Conservation (phyloP, 1,140 invertebrate species). For the Meloidogyne floridensis region DNA sequence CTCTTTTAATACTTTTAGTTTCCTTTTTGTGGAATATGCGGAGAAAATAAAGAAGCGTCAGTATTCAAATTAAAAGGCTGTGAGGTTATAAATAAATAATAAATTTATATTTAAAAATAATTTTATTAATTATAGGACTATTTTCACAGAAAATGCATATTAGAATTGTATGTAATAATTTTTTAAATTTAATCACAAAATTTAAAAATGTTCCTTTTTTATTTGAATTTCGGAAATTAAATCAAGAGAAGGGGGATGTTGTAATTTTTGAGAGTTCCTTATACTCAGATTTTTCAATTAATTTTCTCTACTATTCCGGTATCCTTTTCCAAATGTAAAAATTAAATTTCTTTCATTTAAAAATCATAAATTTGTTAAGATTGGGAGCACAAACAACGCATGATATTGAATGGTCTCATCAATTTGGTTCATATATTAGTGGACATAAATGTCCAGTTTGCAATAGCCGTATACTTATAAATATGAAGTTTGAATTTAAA, state of each 20-base stretch:
- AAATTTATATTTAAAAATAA: background rate
- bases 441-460: background rate
- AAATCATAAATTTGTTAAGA: background rate
- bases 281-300: no score
- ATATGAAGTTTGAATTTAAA: background rate
- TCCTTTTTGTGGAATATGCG: background rate
- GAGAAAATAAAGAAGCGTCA: background rate
- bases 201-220: no score
- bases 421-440: background rate
- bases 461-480: background rate
- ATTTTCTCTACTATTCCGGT: no score
- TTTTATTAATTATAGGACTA: background rate
- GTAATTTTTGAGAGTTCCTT: no score
- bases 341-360: no score
- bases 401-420: background rate
- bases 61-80: conserved; percentile 6
- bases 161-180: background rate
- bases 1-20: background rate
- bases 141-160: background rate
- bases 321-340: no score
- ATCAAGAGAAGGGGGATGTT: no score
- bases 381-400: background rate
- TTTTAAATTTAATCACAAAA: no score
- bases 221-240: no score
- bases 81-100: background rate